Percentiles rank a stretch among this genome's conserved stretches.
Evolutionary conservation across 2,113 vertebrate genomes (phyloP).

Genomic region (Sorex araneus): DNA sequence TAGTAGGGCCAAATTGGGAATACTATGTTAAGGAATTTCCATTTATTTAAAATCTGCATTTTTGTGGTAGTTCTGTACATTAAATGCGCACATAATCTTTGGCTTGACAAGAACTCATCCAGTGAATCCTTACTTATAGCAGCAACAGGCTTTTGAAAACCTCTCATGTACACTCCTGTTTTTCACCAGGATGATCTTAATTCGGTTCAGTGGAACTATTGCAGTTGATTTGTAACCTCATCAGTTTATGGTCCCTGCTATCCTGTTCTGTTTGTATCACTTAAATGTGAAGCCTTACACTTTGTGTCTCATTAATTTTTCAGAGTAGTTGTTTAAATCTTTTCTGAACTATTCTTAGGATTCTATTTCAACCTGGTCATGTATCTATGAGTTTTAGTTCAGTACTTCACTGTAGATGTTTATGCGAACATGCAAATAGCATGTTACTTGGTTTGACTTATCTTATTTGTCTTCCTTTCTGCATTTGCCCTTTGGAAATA

Average conservation of each 20-base stretch:
- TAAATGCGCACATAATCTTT: background rate
- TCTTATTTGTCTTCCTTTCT: constrained; percentile 14
- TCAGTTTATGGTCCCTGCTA: constrained; percentile 3
- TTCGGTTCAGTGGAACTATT: constrained; percentile 5
- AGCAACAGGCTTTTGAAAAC: constrained; percentile 6
- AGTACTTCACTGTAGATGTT: constrained; percentile 24
- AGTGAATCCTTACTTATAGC: background rate
- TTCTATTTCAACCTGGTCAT: background rate
- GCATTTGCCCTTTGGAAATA: background rate
- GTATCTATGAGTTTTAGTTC: background rate
- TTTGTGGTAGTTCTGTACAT: background rate
- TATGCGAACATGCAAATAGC: background rate
- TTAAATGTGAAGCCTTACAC: background rate
- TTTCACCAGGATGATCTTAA: constrained; percentile 31
- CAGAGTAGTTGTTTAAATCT: background rate
- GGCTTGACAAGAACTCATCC: background rate
- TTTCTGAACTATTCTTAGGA: background rate
- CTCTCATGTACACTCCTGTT: background rate
- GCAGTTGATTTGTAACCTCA: background rate
- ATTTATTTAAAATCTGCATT: constrained; percentile 1
- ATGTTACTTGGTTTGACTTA: constrained; percentile 30
- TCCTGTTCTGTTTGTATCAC: background rate
- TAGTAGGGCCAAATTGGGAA: constrained; percentile 38
- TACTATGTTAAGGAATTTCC: background rate
- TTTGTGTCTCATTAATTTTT: background rate